Conservation (phyloP, 35 echinoderm and acorn worm genomes). For the Antedon bifida region DNA sequence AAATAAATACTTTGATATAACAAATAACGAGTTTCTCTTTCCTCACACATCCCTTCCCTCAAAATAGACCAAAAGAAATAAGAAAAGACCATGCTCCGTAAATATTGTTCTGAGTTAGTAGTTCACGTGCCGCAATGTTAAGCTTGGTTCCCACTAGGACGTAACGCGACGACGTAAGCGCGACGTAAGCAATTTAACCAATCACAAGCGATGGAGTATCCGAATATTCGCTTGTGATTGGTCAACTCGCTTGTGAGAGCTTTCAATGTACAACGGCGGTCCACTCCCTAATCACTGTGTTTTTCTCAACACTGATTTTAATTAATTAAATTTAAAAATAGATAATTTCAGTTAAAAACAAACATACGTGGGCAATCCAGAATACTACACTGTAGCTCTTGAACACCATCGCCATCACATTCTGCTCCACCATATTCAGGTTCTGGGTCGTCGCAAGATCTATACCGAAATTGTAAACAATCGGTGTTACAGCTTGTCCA, state of each 20-base stretch:
- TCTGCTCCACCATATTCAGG: conserved; percentile 41
- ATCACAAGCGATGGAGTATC: too few species aligned
- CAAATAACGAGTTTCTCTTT: not conserved
- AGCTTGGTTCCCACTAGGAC: too few species aligned
- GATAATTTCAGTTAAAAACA: too few species aligned
- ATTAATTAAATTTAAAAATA: too few species aligned
- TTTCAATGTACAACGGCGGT: not conserved
- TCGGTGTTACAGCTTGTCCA: conserved; percentile 54
- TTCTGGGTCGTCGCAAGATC: conserved; percentile 46
- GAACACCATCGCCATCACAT: conserved; percentile 14
- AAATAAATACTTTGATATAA: not conserved
- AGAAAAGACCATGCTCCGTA: not conserved
- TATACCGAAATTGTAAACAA: conserved; percentile 53
- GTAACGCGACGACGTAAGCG: too few species aligned
- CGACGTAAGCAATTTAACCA: too few species aligned
- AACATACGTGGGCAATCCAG: conserved; percentile 66
- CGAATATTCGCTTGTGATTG: too few species aligned
- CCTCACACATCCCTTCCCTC: not conserved
- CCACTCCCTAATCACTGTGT: too few species aligned
- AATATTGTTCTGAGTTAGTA: too few species aligned
- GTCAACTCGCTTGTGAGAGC: too few species aligned
- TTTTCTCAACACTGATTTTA: too few species aligned
- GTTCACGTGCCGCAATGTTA: too few species aligned
- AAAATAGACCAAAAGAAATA: not conserved
- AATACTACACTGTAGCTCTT: conserved; percentile 39